Conservation (phyloP, 2,888 invertebrate genomes). For the Drosophila picticornis region DNA sequence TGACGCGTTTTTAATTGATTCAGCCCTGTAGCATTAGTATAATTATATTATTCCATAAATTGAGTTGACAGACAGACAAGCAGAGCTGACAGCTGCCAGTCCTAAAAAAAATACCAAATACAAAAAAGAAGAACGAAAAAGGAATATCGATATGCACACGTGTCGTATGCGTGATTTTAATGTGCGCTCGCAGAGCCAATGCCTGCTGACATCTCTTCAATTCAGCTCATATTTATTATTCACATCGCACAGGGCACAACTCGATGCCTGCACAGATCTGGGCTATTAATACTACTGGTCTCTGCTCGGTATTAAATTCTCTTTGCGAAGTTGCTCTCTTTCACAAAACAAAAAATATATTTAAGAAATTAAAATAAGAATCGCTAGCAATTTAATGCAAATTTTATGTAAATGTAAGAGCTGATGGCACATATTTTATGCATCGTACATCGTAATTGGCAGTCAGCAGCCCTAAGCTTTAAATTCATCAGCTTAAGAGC, state of each 20-base stretch:
- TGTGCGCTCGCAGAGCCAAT: slow-evolving; percentile 36
- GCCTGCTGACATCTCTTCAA: slow-evolving; percentile 47
- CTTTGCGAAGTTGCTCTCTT: slow-evolving; percentile 11
- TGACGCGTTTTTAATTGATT: slow-evolving; percentile 61
- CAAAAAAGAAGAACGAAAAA: background rate
- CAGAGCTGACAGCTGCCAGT: slow-evolving; percentile 61
- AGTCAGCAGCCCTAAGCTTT: slow-evolving; percentile 23
- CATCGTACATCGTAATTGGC: slow-evolving; percentile 17
- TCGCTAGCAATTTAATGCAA: slow-evolving; percentile 23
- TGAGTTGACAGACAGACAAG: slow-evolving; percentile 46
- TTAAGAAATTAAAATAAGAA: slow-evolving; percentile 3
- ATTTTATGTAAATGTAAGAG: slow-evolving; percentile 42
- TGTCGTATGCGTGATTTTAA: slow-evolving; percentile 75
- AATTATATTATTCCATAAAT: slow-evolving; percentile 52
- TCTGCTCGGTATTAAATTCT: slow-evolving; percentile 28
- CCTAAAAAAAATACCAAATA: slow-evolving; percentile 6
- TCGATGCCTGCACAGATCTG: slow-evolving; percentile 13
- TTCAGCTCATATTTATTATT: slow-evolving; percentile 47
- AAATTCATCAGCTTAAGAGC: slow-evolving; percentile 39
- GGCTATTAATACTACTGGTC: slow-evolving; percentile 31
- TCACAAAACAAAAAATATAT: background rate
- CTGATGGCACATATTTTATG: slow-evolving; percentile 8
- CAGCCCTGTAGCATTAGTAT: slow-evolving; percentile 51
- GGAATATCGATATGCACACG: slow-evolving; percentile 54
- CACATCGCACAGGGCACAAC: slow-evolving; percentile 25